Evolutionary conservation across 2,888 invertebrate genomes (phyloP).

Genomic region (Ashinkailepas kermadecensis): DNA sequence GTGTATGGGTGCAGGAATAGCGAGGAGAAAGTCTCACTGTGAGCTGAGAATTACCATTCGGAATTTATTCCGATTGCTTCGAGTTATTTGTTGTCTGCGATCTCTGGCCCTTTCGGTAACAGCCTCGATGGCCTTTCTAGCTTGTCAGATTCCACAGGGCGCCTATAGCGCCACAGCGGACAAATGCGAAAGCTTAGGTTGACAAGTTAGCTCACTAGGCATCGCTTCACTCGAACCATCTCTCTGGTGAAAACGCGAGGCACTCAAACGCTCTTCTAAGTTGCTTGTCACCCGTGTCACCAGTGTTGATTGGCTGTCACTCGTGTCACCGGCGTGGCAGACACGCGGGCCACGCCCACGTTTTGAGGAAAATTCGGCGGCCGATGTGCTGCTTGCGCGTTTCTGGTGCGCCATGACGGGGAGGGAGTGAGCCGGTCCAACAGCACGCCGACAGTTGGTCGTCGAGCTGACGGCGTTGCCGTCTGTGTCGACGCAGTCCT

Average conservation of each 20-base stretch:
- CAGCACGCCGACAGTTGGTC: not conserved
- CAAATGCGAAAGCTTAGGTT: not conserved
- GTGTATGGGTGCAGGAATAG: not conserved
- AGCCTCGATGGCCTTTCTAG: no score
- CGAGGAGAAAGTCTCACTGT: not conserved
- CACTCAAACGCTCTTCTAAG: not conserved
- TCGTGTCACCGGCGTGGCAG: not conserved
- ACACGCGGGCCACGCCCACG: not conserved
- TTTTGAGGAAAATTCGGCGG: not conserved
- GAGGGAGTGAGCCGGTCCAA: not conserved
- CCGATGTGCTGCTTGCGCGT: not conserved
- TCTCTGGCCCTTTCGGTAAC: not conserved
- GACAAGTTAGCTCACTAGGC: not conserved
- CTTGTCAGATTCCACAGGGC: not conserved
- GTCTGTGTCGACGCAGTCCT: not conserved
- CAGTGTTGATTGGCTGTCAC: not conserved
- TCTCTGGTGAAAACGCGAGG: not conserved
- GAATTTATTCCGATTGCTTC: not conserved
- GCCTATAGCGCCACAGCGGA: not conserved
- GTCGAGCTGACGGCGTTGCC: not conserved
- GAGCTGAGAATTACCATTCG: not conserved
- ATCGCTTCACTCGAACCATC: not conserved
- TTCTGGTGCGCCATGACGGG: not conserved
- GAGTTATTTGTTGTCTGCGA: not conserved
- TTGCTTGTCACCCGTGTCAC: not conserved